Evolutionary conservation across 2,888 invertebrate species (phyloP), one percentile per base, ranked within the genome.

Genomic region (Drosophila infuscata): DNA sequence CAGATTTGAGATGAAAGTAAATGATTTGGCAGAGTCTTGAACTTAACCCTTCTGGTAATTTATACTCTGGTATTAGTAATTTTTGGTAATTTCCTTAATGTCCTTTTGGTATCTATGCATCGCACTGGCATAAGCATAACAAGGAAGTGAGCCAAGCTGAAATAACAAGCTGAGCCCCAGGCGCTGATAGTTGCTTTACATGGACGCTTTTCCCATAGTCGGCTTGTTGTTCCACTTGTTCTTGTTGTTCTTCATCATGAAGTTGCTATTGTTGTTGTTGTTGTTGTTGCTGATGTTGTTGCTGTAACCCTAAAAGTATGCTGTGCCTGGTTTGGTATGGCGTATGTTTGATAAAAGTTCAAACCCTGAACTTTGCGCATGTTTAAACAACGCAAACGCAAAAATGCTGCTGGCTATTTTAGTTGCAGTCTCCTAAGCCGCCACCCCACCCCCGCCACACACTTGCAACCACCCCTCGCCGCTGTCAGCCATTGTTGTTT

Each of bases 341-440:
- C 88, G 86, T 90, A 86, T 86, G 85, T 88, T 86, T 91, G 86
- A 89, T 90, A 89, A 90, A 90, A 90, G 91, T 90, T 90, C 91
- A 90, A 84, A 76, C 78, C 88, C 87, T 82, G 89, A 91, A 90
- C 91, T 90, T 90, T 90, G 91, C 90, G 83, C 90, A 89, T 89
- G 91, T 91, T 88, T 90, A 86, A 91, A 91, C 91, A 89, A 84
- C 90, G 91, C 83, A 91, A 86, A 88, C 89, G 91, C 91, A 91
- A 91, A 88, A 89, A 88, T 83, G 90, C 90, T 91, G 86, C 81
- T 75, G 88, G 90, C 91, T 89, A 90, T 90, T 90, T 91, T 88
- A 86, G 90, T 88, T 86, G 90, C 88, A 85, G 70, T 66, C 82
- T 76, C 52, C 62, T 46, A 52, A 52, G 54, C 46, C 30, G 53